Base-by-base conservation (phyloP, 2,797 vertebrate genomes). In the Lithobates sylvaticus region DNA sequence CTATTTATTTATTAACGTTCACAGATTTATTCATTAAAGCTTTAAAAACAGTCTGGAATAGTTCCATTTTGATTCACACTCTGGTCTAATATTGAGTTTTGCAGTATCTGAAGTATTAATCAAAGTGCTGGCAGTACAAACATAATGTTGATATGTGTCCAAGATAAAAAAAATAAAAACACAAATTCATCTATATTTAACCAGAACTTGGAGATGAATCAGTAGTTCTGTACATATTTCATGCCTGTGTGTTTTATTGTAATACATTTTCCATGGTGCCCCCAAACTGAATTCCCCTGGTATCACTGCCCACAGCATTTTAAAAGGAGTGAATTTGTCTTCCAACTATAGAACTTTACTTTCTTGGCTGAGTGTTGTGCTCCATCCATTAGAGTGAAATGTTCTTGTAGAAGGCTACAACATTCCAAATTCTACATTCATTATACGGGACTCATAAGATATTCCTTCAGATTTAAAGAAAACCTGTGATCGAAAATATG, bases 181-280 rank as follows among this genome's bases (percentile, higher is more conserved):
- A 79, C 26, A 80, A 54, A 67, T 80, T 71, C 78, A 71, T 81
- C 23, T 81, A 81, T 71, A 54, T 81, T 71, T 81, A 81, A 81
- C 67, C 44, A 71, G 42, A 80, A n/a, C 78, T 81, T 81, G 67
- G 67, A 71, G 71, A 36, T 36, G 44, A 44, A 54, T 71, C 67
- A 71, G 42, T 70, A 50, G 0, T 87, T 80, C 10, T 79, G 42
- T 88, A 79, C 18, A 69, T 47, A 78, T 47, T 10, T 69, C 65
- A 27, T 39, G 21, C 69, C 5, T 42, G 16, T 80, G 27, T 68
- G 77, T 71, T 71, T 71, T 81, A 71, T 54, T 50, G 67, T 71
- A 21, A 54, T n/a, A 54, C 32, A 27, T 70, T 21, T 81, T 71
- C 39, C 67, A 71, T 71, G 78, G 27, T 70, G 65, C 42, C 67